Conservation (phyloP, 2,888 invertebrate genomes). For the Julus scandinavius region DNA sequence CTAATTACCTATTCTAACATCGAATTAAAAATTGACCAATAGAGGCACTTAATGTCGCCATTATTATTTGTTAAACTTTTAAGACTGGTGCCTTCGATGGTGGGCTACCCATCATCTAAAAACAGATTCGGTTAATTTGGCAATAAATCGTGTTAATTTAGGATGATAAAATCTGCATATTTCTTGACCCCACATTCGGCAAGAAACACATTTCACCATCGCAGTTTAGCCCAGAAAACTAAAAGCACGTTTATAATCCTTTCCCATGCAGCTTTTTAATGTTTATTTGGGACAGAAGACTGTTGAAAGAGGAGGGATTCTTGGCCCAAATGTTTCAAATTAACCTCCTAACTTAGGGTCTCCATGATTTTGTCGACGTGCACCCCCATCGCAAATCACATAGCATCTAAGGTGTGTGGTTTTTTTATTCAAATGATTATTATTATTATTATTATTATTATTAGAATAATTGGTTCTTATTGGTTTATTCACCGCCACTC, state of each 20-base stretch:
- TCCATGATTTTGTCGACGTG: neutral
- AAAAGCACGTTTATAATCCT: constrained; percentile 6
- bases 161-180: neutral
- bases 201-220: neutral
- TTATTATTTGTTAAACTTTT: too few relatives aligned
- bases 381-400: neutral
- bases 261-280: neutral
- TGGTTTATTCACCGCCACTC: too few relatives aligned
- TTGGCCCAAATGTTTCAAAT: constrained; percentile 37
- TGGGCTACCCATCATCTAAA: neutral
- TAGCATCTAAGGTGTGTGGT: neutral
- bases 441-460: neutral
- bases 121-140: neutral
- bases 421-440: neutral
- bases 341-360: neutral
- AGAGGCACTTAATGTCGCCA: too few relatives aligned
- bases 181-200: neutral
- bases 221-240: neutral
- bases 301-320: constrained; percentile 25
- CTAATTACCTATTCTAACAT: too few relatives aligned
- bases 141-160: constrained; percentile 21
- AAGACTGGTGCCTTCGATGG: too few relatives aligned
- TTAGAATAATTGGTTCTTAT: constrained; percentile 4
- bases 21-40: too few relatives aligned
- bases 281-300: neutral